phyloP scores from a whole-genome alignment of 1,140 invertebrate genomes.

The Ganaspis sp. region DNA sequence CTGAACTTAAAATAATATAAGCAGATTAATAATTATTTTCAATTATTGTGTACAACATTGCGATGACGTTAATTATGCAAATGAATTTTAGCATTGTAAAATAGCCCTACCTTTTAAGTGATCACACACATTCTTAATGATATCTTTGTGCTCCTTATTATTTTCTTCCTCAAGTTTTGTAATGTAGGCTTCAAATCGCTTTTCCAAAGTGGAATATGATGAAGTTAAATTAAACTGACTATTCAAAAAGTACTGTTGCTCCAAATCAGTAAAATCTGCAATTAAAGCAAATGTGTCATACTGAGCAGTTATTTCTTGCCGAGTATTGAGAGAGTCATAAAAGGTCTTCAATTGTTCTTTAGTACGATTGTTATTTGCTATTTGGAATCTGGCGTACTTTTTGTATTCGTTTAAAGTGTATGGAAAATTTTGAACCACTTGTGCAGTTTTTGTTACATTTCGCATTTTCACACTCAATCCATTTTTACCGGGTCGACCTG shows the following conservation, averaged over 20 bases:
- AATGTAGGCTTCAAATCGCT: not conserved
- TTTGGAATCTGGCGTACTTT: not conserved
- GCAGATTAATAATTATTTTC: too few species aligned
- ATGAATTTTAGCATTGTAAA: too few species aligned
- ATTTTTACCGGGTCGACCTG: not conserved
- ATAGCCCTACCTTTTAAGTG: too few species aligned
- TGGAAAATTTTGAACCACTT: not conserved
- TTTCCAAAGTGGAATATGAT: not conserved
- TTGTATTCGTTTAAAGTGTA: not conserved
- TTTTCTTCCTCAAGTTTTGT: too few species aligned
- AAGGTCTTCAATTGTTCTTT: not conserved
- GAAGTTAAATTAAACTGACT: not conserved
- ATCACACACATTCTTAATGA: too few species aligned
- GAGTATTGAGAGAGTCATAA: not conserved
- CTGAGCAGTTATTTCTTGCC: not conserved
- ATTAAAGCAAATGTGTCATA: not conserved
- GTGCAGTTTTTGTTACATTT: not conserved
- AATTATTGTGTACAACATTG: too few species aligned
- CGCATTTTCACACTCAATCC: not conserved
- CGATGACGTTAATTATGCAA: too few species aligned
- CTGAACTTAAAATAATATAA: too few species aligned
- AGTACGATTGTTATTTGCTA: not conserved
- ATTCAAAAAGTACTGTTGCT: not conserved
- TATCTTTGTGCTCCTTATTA: too few species aligned
- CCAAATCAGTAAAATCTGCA: not conserved